A percentile compares a stretch with the other conserved stretches of the same genome.
These are phyloP conservation scores for Drosophila antonietae DNA, from an alignment of 2,888 invertebrate genomes.

Conservation along the genomic window DNA sequence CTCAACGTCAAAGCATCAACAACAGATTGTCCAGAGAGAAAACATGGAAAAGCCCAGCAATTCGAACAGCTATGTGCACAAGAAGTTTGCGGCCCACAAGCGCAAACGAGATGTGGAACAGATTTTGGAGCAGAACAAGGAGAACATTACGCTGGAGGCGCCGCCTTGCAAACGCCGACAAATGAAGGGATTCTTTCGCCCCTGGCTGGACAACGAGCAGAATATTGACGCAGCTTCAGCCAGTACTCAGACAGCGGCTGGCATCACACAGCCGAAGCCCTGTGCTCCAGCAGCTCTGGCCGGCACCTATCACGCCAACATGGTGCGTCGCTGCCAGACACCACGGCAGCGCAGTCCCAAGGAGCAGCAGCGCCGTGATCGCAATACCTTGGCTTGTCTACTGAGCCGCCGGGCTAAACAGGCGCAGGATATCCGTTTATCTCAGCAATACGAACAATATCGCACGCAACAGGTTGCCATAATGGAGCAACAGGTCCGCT, in stretches of 20 bases:
- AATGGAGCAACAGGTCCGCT: conserved; percentile 69
- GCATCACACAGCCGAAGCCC: neutral
- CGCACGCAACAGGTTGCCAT: conserved; percentile 51
- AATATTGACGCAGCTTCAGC: conserved; percentile 14
- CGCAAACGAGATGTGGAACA: conserved; percentile 52
- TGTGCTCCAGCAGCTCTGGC: neutral
- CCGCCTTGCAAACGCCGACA: conserved; percentile 50
- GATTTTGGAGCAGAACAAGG: conserved; percentile 38
- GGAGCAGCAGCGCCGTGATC: conserved; percentile 79
- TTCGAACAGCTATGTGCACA: conserved; percentile 48
- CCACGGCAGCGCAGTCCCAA: conserved; percentile 55
- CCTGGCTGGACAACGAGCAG: conserved; percentile 64
- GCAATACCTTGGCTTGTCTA: conserved; percentile 68
- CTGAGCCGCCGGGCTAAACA: conserved; percentile 66
- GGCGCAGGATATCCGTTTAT: conserved; percentile 56
- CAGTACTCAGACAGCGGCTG: neutral
- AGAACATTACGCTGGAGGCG: conserved; percentile 15
- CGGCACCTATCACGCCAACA: conserved; percentile 65
- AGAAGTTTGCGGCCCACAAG: conserved; percentile 56
- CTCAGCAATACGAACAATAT: conserved; percentile 62
- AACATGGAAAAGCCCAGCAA: conserved; percentile 11
- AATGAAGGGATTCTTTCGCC: conserved; percentile 53
- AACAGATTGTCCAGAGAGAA: conserved; percentile 40
- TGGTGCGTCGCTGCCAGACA: conserved; percentile 63
- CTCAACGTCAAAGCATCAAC: conserved; percentile 43